These are phyloP conservation scores for Todus mexicanus DNA, from an alignment of 2,797 vertebrate species.

Conservation along the genomic window DNA sequence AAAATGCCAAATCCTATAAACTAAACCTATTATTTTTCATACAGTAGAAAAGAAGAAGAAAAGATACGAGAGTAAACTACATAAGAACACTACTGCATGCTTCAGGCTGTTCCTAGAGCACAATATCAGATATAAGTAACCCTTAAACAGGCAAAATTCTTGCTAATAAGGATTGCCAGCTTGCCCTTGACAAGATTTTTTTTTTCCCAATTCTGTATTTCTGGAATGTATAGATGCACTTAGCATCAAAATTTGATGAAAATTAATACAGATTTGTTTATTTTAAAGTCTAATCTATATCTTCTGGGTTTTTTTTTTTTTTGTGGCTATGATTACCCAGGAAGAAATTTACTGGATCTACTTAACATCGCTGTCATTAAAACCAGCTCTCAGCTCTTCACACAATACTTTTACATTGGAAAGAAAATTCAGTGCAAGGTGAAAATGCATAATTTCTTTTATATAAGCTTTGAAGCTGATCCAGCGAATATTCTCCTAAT, in stretches of 20 bases:
- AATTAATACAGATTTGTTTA: not conserved
- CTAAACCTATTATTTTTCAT: not conserved
- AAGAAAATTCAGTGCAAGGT: not conserved
- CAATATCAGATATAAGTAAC: fast-evolving
- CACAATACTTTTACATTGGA: not conserved
- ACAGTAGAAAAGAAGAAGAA: not conserved
- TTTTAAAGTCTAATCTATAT: not conserved
- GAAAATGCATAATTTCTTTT: not conserved
- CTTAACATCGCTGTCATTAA: not conserved
- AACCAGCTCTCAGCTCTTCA: not conserved
- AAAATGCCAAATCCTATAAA: not conserved
- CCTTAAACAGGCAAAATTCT: not conserved
- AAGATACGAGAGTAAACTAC: not conserved
- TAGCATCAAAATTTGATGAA: not conserved
- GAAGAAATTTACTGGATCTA: not conserved
- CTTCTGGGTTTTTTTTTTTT: not conserved
- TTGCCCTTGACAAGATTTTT: not conserved
- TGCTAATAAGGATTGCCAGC: not conserved
- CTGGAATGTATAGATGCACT: not conserved
- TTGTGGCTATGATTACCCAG: not conserved
- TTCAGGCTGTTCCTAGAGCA: not conserved
- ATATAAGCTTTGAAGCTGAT: not conserved
- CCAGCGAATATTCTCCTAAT: not conserved
- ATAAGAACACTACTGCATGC: not conserved
- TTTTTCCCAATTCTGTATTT: not conserved